Base-by-base conservation (phyloP, 2,888 invertebrate species). In the Drosophila suboccidentalis region DNA sequence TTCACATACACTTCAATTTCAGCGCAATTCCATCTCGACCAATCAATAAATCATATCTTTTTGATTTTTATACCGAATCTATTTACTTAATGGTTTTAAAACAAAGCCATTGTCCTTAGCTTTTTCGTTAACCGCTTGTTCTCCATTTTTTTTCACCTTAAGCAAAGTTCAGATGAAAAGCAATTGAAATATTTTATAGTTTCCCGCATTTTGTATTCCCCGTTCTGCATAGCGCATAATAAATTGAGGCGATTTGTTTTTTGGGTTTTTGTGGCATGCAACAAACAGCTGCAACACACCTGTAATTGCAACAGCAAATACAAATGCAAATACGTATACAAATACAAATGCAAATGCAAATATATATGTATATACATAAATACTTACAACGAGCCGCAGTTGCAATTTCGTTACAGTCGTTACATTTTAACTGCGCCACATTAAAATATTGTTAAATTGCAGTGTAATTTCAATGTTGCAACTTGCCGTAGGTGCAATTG, bases 331-430 rank as follows among this genome's bases (percentile, higher is more conserved):
- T 26, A 26, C 6, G 5, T 62, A 71, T 60, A 54, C 59, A 63
- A 69, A 66, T 60, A 65, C 44, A 65, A 57, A 58, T 59, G 41
- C 11, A 22, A 4, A 50, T 46, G 15, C 46, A 38, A 63, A 73
- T 62, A 55, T 39, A 66, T 1, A 32, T 36, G 13, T 10, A 34
- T 8, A 22, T 22, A 43, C 17, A 55, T 49, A n/a, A 17, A 29
- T 58, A 44, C 59, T 64, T 64, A 64, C 38, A 77, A 32, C 39
- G 54, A 73, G 69, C 74, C 74, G 46, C 74, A 70, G 70, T 13
- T 70, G 74, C 62, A 78, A 76, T 76, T 76, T 59, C 53, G 60
- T 54, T 34, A 50, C 57, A 44, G 58, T 71, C 65, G 49, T 55
- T 50, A 59, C 50, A 50, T 44, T 71, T 49, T 58, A 61, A 65